Evolutionary conservation across 2,113 vertebrate species (phyloP).

Genomic region (Puntigrus tetrazona): DNA sequence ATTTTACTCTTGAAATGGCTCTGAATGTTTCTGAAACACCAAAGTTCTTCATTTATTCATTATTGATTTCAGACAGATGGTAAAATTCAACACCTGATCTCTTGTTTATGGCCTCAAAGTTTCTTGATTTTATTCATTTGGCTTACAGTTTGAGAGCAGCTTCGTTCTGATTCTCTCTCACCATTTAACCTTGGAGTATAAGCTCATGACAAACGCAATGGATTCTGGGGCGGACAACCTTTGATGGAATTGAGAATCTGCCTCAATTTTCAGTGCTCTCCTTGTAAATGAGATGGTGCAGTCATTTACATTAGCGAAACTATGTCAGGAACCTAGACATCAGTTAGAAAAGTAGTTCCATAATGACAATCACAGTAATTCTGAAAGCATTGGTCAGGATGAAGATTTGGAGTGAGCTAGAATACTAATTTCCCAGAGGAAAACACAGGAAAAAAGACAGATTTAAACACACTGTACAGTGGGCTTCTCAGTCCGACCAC

Average conservation of each 20-base stretch:
- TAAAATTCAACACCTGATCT: neutral
- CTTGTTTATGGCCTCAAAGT: neutral
- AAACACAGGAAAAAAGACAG: neutral
- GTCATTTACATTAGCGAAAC: constrained; percentile 23
- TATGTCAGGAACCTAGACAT: constrained; percentile 16
- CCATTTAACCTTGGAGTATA: constrained; percentile 34
- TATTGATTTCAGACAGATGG: constrained; percentile 20
- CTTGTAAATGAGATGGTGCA: constrained; percentile 11
- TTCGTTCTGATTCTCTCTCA: constrained; percentile 8
- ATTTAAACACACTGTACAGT: neutral
- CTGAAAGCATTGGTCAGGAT: constrained; percentile 5
- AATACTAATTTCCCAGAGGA: constrained; percentile 30
- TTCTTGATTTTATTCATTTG: neutral
- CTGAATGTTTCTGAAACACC: neutral
- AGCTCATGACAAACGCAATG: neutral
- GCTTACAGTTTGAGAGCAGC: constrained; percentile 1
- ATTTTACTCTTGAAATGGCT: neutral
- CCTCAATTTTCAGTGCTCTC: constrained; percentile 18
- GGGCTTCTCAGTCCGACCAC: neutral
- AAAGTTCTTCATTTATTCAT: neutral
- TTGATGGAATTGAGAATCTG: constrained; percentile 38
- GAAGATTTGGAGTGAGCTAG: constrained; percentile 30
- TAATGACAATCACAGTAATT: constrained; percentile 27
- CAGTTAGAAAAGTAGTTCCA: constrained; percentile 24
- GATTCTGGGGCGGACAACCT: constrained; percentile 19